Conservation (phyloP, 2,888 invertebrate genomes). For the Diloba caeruleocephala region DNA sequence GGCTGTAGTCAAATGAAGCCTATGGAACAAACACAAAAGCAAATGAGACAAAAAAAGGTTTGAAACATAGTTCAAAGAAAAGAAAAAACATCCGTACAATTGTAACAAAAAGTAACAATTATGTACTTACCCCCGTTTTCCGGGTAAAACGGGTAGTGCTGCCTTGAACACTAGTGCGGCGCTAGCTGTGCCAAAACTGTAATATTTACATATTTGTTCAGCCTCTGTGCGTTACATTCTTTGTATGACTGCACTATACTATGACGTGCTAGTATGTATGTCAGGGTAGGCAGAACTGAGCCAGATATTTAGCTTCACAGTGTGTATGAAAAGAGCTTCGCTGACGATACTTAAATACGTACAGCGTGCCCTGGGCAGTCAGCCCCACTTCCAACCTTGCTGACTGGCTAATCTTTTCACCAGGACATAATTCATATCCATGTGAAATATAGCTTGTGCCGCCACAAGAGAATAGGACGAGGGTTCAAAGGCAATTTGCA, state of each 20-base stretch:
- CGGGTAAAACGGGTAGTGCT: constrained; percentile 16
- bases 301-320: constrained; percentile 30
- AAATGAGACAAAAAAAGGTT: not conserved
- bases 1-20: too few species aligned
- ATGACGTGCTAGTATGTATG: constrained; percentile 34
- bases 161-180: constrained; percentile 13
- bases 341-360: too few species aligned
- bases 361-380: too few species aligned
- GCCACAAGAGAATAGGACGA: too few species aligned
- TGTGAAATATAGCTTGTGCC: too few species aligned
- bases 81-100: constrained; percentile 20
- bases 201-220: constrained; percentile 56
- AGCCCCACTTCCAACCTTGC: too few species aligned
- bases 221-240: constrained; percentile 35
- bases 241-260: constrained; percentile 5
- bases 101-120: constrained; percentile 41
- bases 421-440: too few species aligned
- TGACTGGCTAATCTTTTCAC: too few species aligned
- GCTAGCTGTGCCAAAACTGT: constrained; percentile 40
- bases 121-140: constrained; percentile 35
- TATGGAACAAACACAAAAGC: not conserved
- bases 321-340: not conserved
- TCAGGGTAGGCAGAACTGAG: constrained; percentile 38
- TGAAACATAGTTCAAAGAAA: constrained; percentile 16
- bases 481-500: too few species aligned